Evolutionary conservation across 92 coral and sea anemone species (phyloP).

Genomic region (Muricea muricata): DNA sequence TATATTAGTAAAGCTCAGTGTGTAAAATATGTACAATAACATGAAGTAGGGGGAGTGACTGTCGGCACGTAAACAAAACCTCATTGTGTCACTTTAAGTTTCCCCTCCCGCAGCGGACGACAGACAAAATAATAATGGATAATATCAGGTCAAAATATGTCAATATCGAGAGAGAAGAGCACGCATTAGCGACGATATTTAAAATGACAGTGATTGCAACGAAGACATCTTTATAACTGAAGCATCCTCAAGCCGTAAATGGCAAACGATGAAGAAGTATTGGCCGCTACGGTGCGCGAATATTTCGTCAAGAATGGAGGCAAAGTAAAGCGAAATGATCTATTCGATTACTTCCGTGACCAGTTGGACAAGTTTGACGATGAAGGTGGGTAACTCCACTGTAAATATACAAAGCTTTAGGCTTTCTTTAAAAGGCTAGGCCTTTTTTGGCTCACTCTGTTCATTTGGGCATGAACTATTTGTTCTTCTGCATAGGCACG

Average conservation of each 20-base stretch:
- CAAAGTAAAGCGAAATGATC: conserved; percentile 86
- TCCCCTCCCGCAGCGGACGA: not conserved
- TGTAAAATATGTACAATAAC: no score
- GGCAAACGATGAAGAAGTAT: conserved; percentile 16
- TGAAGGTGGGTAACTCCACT: conserved; percentile 68
- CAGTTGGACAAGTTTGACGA: conserved; percentile 91
- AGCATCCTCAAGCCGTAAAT: not conserved
- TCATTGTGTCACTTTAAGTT: not conserved
- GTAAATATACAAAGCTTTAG: not conserved
- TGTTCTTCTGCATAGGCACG: not conserved
- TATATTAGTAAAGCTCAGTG: no score
- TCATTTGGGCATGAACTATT: not conserved
- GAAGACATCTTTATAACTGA: conserved; percentile 10
- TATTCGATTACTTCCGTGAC: conserved; percentile 89
- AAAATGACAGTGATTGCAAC: not conserved
- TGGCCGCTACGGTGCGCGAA: conserved; percentile 67
- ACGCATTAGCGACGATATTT: conserved; percentile 11
- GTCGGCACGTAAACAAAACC: not conserved
- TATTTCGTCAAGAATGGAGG: conserved; percentile 85
- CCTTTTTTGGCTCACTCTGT: not conserved
- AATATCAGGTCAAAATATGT: conserved; percentile 22
- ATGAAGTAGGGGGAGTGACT: not conserved
- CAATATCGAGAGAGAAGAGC: conserved; percentile 10
- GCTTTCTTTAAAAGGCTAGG: not conserved
- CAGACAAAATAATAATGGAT: not conserved